Evolutionary conservation across 2,113 vertebrate genomes (phyloP), one percentile per base, ranked within the genome.

Genomic region (Camelus bactrianus): DNA sequence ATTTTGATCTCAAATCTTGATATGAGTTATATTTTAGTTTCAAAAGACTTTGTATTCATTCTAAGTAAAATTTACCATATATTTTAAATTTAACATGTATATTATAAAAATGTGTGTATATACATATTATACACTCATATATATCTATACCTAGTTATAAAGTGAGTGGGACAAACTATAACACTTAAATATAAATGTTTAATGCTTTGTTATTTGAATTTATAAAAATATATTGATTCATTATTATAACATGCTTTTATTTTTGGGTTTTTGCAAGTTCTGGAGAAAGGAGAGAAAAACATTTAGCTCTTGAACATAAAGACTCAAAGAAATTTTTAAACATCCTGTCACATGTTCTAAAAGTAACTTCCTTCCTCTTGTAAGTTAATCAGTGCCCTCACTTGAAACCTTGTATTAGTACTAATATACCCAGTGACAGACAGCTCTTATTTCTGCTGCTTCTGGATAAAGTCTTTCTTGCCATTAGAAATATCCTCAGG

Each of bases 341-440:
- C 52, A 91, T 60, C 10, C 4, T 64, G 32, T 48, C 38, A 62
- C 1, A 28, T 81, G 8, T 65, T 75, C 24, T 85, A 16, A 65
- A 96, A 76, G 28, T 46, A 62, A n/a, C 6, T 89, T 67, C 28
- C 13, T 69, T 65, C 24, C 32, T 83, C 24, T 79, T 72, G 5
- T 58, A 46, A 76, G 75, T 93, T 86, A 89, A 79, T 86, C 56
- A 65, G 54, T 75, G 76, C 2, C 24, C 19, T 85, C 8, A 62
- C 60, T 80, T 84, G 76, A 90, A 97, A 92, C 30, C 64, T 52
- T 46, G 26, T 15, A 32, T 94, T 88, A 92, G 13, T 70, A 89
- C 73, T 87, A 67, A 77, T 92, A 77, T 92, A 95, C 35, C n/a
- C 48, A 35, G 48, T 81, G 86, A 62, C 75, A 92, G 72, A 72